These are phyloP conservation scores for Cheumatopsyche charites DNA, from an alignment of 1,140 invertebrate genomes.

Conservation along the genomic window DNA sequence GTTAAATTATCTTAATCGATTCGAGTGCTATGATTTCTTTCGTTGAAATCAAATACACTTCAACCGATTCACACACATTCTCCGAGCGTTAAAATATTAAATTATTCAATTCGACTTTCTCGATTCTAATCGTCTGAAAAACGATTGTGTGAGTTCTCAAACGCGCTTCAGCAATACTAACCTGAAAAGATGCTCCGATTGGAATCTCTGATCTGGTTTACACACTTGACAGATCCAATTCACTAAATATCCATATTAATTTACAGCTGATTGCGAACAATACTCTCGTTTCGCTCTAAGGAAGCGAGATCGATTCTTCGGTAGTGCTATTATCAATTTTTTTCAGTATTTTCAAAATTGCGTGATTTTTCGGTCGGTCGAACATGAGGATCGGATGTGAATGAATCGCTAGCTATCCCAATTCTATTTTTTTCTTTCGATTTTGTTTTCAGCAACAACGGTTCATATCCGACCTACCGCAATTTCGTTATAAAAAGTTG, in stretches of 20 bases:
- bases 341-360: background rate
- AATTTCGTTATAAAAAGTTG: slow-evolving; percentile 13
- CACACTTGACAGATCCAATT: slow-evolving; percentile 11
- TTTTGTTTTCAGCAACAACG: background rate
- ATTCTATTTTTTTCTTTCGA: background rate
- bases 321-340: background rate
- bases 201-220: slow-evolving; percentile 13
- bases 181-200: slow-evolving; percentile 14
- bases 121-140: background rate
- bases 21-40: too few species aligned
- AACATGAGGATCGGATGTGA: slow-evolving; percentile 22
- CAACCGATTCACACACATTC: too few species aligned
- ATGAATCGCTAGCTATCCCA: slow-evolving; percentile 2
- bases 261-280: too few species aligned
- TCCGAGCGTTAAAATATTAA: too few species aligned
- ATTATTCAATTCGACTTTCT: too few species aligned
- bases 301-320: slow-evolving; percentile 10
- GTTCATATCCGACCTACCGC: slow-evolving; percentile 6
- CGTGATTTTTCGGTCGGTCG: slow-evolving; percentile 11
- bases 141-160: background rate
- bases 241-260: background rate
- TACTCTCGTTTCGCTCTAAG: background rate
- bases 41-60: too few species aligned
- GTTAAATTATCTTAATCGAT: too few species aligned
- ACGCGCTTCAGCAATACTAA: slow-evolving; percentile 8